Evolutionary conservation across 2,797 vertebrate genomes (phyloP).

Genomic region (Champsocephalus gunnari): DNA sequence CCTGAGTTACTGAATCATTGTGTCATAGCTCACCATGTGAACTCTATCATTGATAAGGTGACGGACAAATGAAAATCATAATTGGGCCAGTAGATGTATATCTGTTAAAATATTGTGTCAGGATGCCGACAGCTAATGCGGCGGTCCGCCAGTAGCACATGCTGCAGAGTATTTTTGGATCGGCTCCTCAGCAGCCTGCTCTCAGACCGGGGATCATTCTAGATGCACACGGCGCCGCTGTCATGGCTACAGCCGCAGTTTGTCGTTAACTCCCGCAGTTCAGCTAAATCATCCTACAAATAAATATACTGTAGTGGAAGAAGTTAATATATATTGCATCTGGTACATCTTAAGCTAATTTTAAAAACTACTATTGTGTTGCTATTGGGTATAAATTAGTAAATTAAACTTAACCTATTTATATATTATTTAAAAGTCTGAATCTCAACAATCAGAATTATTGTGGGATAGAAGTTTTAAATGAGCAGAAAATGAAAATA

Average conservation of each 20-base stretch:
- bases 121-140: not conserved
- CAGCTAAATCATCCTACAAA: not conserved
- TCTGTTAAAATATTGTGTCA: not conserved
- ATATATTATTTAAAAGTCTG: too few species aligned
- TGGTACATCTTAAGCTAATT: too few species aligned
- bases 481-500: too few species aligned
- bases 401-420: too few species aligned
- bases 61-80: not conserved
- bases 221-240: slow-evolving; percentile 63
- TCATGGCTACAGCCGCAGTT: slow-evolving; percentile 58
- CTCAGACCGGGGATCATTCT: slow-evolving; percentile 66
- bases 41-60: not conserved
- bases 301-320: too few species aligned
- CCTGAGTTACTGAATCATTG: not conserved
- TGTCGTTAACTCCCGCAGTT: slow-evolving; percentile 17
- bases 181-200: slow-evolving; percentile 6
- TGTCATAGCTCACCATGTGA: not conserved
- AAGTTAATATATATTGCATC: too few species aligned
- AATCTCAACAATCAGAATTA: too few species aligned
- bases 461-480: too few species aligned
- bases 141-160: slow-evolving; percentile 23
- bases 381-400: too few species aligned
- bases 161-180: slow-evolving; percentile 54
- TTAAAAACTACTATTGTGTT: too few species aligned
- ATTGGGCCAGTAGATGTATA: not conserved